Evolutionary conservation across 1,140 invertebrate species (phyloP).

Genomic region (Drosophila sucinea): DNA sequence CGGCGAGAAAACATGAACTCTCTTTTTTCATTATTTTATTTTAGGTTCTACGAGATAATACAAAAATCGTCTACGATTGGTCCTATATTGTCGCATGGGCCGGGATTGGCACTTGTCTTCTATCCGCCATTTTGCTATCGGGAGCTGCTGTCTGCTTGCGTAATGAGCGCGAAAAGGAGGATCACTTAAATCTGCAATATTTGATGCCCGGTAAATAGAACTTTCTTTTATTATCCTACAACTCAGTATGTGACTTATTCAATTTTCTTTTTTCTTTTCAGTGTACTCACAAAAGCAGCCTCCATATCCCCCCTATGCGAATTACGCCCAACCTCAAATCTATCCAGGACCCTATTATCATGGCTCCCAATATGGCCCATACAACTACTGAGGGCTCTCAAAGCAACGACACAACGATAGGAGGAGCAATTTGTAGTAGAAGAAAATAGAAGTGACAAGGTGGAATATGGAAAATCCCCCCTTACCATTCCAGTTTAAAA

Average conservation of each 20-base stretch:
- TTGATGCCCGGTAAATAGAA: slow-evolving; percentile 96
- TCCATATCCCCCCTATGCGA: slow-evolving; percentile 91
- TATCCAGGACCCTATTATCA: slow-evolving; percentile 95
- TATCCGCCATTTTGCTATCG: slow-evolving; percentile 95
- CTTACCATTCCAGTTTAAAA: slow-evolving; percentile 4
- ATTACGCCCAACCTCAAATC: slow-evolving; percentile 92
- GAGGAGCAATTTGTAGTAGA: slow-evolving; percentile 4
- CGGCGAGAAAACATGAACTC: too few species aligned
- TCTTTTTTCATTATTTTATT: neutral
- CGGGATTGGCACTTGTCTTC: slow-evolving; percentile 93
- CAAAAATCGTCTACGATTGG: slow-evolving; percentile 95
- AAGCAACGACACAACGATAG: slow-evolving; percentile 18
- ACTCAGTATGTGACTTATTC: neutral
- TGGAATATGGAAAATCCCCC: neutral
- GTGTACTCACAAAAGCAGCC: slow-evolving; percentile 97
- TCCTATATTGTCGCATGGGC: slow-evolving; percentile 98
- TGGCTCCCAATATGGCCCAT: slow-evolving; percentile 95
- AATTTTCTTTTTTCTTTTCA: slow-evolving; percentile 80
- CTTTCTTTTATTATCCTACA: too few species aligned
- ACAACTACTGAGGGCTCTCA: slow-evolving; percentile 88
- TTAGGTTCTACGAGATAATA: slow-evolving; percentile 93
- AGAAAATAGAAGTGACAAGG: neutral
- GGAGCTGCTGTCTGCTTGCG: slow-evolving; percentile 96
- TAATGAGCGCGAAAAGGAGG: slow-evolving; percentile 95
- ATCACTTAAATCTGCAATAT: slow-evolving; percentile 98